These are phyloP conservation scores for Sinocyclocheilus maitianheensis DNA, from an alignment of 2,113 vertebrate genomes.

Conservation along the genomic window DNA sequence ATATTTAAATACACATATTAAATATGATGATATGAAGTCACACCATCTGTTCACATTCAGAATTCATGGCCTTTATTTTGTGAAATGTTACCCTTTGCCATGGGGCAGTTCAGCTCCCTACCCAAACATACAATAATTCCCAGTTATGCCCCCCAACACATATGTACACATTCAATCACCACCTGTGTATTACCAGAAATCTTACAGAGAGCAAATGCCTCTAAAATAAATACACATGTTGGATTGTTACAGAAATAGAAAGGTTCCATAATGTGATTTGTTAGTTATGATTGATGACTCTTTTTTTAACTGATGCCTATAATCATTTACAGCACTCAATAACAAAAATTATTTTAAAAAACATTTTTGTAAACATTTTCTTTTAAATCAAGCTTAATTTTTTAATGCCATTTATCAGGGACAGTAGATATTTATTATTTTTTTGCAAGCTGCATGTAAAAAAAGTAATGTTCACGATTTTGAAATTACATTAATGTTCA, in stretches of 20 bases:
- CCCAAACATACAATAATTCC: conserved; percentile 18
- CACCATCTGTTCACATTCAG: conserved; percentile 53
- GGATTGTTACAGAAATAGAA: not conserved
- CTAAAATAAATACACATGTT: not conserved
- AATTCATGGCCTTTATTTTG: conserved; percentile 53
- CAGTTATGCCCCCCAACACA: conserved; percentile 1
- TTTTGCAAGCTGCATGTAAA: not conserved
- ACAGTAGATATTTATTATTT: not conserved
- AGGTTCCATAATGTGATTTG: not conserved
- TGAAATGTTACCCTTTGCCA: conserved; percentile 69
- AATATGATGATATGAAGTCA: conserved; percentile 47
- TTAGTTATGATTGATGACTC: no score
- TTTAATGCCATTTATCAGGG: not conserved
- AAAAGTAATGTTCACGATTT: not conserved
- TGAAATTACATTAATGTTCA: not conserved
- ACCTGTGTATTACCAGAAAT: conserved; percentile 8
- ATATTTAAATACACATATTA: no score
- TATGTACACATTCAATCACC: conserved; percentile 20
- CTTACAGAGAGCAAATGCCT: not conserved
- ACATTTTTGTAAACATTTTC: not conserved
- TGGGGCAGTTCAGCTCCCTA: conserved; percentile 48
- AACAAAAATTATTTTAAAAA: not conserved
- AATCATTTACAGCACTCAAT: not conserved
- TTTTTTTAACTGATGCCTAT: not conserved
- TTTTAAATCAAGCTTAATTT: not conserved